phyloP scores from a whole-genome alignment of 2,797 vertebrate species.

The Hippoglossus hippoglossus region DNA sequence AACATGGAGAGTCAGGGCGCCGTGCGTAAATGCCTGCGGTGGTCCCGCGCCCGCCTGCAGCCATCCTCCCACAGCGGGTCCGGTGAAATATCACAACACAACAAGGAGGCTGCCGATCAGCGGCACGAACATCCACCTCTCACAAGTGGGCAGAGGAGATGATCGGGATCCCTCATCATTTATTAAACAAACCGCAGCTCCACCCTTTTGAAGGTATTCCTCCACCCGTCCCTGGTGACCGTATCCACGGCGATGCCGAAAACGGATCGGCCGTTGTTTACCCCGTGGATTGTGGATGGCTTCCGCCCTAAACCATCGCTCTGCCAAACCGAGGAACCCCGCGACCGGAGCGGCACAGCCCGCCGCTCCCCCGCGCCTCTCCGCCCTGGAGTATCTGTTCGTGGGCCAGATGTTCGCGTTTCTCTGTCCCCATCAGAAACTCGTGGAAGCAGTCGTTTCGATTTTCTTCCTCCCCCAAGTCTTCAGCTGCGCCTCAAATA shows the following conservation, averaged over 20 bases:
- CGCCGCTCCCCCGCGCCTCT: constrained; percentile 57
- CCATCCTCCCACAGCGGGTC: constrained; percentile 41
- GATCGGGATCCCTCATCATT: constrained; percentile 73
- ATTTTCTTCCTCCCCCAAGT: neutral
- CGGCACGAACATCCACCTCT: neutral
- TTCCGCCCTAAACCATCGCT: constrained; percentile 44
- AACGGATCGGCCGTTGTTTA: constrained; percentile 10
- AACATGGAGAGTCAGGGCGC: constrained; percentile 63
- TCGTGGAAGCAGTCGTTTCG: constrained; percentile 12
- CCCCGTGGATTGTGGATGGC: constrained; percentile 13
- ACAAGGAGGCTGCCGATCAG: neutral
- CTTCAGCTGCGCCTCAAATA: constrained; percentile 4
- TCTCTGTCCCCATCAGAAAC: constrained; percentile 44
- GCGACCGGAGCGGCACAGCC: constrained; percentile 62
- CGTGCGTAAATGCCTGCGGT: constrained; percentile 29
- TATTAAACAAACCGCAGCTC: constrained; percentile 79
- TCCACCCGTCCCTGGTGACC: neutral
- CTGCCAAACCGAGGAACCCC: constrained; percentile 57
- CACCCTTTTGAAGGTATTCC: constrained; percentile 67
- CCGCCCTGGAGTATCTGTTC: constrained; percentile 49
- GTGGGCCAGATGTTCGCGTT: constrained; percentile 21
- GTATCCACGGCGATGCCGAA: neutral
- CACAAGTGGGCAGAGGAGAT: constrained; percentile 32
- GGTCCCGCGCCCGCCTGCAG: constrained; percentile 54
- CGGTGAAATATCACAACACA: neutral